Conservation (phyloP, 1,140 invertebrate genomes). For the Sitophilus oryzae region DNA sequence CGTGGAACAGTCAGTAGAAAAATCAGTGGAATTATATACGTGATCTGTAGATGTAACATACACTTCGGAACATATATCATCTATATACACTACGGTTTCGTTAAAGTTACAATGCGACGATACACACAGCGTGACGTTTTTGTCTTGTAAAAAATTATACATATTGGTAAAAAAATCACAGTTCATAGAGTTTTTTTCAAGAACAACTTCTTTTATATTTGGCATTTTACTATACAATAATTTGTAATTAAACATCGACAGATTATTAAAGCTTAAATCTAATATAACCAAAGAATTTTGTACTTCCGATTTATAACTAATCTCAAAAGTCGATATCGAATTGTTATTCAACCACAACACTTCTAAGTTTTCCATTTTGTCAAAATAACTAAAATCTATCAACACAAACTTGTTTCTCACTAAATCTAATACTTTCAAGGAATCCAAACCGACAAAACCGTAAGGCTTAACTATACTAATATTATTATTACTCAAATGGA, state of each 20-base stretch:
- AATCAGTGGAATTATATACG: constrained; percentile 23
- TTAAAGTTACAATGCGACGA: constrained; percentile 26
- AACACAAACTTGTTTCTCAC: constrained; percentile 31
- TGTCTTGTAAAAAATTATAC: constrained; percentile 31
- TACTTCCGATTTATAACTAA: constrained; percentile 31
- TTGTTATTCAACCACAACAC: constrained; percentile 37
- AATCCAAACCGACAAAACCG: constrained; percentile 38
- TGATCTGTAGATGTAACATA: constrained; percentile 1
- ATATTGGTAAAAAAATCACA: constrained; percentile 25
- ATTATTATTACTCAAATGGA: constrained; percentile 37
- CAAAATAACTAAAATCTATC: constrained; percentile 29
- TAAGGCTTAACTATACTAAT: constrained; percentile 33
- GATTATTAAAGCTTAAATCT: constrained; percentile 33
- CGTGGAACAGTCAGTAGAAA: constrained; percentile 23
- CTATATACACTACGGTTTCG: constrained; percentile 27
- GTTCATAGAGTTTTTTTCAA: constrained; percentile 26
- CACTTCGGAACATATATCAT: constrained; percentile 24
- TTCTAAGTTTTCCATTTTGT: constrained; percentile 33
- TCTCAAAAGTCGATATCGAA: constrained; percentile 28
- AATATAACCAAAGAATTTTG: constrained; percentile 31
- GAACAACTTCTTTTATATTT: constrained; percentile 33
- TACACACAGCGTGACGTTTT: constrained; percentile 31
- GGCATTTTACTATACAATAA: constrained; percentile 35
- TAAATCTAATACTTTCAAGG: constrained; percentile 33
- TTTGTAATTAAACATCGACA: constrained; percentile 31